Evolutionary conservation across 2,113 vertebrate species (phyloP).

Genomic region (Cebidichthys violaceus): DNA sequence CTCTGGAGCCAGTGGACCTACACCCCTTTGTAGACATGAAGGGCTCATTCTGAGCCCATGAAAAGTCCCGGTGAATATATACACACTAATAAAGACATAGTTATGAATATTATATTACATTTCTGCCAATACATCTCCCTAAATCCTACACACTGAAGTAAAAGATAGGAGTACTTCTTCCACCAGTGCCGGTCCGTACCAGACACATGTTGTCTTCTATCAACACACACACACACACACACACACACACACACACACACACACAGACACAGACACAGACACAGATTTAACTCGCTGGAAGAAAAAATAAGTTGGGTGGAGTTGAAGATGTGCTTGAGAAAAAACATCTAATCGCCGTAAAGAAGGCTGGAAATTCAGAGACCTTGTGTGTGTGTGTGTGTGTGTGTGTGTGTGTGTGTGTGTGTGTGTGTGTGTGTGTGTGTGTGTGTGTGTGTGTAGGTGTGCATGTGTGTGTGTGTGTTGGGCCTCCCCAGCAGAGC

Average conservation of each 20-base stretch:
- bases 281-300: not conserved
- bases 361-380: not conserved
- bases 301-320: not conserved
- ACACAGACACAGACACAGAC: conserved; percentile 2
- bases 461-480: not conserved
- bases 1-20: no score
- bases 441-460: no score
- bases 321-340: not conserved
- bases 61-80: no score
- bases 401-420: no score
- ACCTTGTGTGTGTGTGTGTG: no score
- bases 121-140: no score
- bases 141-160: not conserved
- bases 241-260: conserved; percentile 8
- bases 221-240: not conserved
- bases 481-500: not conserved
- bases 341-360: not conserved
- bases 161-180: not conserved
- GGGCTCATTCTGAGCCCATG: no score
- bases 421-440: no score
- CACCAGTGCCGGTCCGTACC: no score
- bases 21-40: no score
- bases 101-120: no score
- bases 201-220: not conserved
- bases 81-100: no score